These are phyloP conservation scores for Premnoplex brunnescens DNA, from an alignment of 2,797 vertebrate genomes.

Conservation along the genomic window DNA sequence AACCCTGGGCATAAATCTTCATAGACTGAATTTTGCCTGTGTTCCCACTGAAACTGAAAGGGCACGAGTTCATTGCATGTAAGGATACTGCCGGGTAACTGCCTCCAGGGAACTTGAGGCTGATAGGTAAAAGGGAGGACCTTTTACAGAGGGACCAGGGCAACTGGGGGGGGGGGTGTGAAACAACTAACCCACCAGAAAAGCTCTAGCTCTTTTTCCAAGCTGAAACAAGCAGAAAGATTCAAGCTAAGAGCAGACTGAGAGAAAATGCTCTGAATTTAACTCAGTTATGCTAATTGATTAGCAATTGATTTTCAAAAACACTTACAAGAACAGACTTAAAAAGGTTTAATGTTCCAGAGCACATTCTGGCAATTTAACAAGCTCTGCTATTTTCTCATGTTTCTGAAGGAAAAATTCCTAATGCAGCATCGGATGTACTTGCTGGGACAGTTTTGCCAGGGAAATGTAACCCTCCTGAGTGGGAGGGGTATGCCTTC, in stretches of 20 bases:
- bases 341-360: neutral
- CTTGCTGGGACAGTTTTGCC: neutral
- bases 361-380: neutral
- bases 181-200: neutral
- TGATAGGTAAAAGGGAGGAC: neutral
- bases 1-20: neutral
- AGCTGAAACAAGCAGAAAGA: neutral
- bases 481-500: neutral
- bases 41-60: neutral
- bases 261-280: neutral
- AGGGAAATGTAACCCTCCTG: neutral
- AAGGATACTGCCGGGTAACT: neutral
- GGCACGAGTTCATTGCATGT: rapidly evolving
- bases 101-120: neutral
- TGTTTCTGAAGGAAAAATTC: neutral
- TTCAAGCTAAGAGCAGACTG: neutral
- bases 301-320: neutral
- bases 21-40: neutral
- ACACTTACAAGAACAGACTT: neutral
- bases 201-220: neutral
- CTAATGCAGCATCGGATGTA: neutral
- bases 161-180: neutral
- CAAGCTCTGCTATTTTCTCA: neutral
- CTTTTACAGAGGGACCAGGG: neutral
- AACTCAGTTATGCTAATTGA: neutral